Base-by-base conservation (phyloP, 2,797 vertebrate species). In the Psittacula echo region DNA sequence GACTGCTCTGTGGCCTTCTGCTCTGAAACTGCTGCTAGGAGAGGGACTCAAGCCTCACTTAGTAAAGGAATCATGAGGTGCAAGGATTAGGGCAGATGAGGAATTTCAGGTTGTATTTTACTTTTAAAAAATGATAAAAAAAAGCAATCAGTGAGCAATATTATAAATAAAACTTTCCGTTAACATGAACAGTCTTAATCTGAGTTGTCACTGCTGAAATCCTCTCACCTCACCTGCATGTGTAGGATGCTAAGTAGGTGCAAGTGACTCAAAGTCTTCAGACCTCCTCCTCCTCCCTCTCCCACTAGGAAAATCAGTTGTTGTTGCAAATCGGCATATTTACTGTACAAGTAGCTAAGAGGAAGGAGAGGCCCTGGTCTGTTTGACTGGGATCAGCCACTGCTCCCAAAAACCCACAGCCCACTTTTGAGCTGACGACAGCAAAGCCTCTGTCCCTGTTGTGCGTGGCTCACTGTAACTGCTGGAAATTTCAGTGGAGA, bases 381-480 rank as follows among this genome's bases (percentile, higher is more conserved):
- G 0, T 64, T 23, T n/a, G 11, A 86, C 22, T 32, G 32, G 30
- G 53, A 51, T 61, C 53, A 77, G 62, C 34, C 15, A 18, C 5
- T 48, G 56, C 9, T 5, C 39, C 37, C 7, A 11, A 17, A 41
- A 85, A 68, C 34, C 22, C 29, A 23, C 30, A 51, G 48, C 24
- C 60, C 2, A 0, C 2, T 0, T 15, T 3, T n/a, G 39, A 51
- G 67, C 39, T 44, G 81, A 3, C 3, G 47, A 83, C 23, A 64
- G 65, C 60, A 81, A 93, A 72, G 41, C 30, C 51, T 62, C 47
- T 53, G 39, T 62, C 41, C 26, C 29, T 10, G 0, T 6, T 2
- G 1, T 2, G 10, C 1, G 0, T n/a, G 54, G 34, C 34, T 88
- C 30, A 8, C 39, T 44, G 29, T 19, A 54, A 14, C 1, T 70